These are phyloP conservation scores for Chondrilla cf. caribensis DNA, from an alignment of 37 sponge, comb jelly and placozoan species.

Conservation along the genomic window DNA sequence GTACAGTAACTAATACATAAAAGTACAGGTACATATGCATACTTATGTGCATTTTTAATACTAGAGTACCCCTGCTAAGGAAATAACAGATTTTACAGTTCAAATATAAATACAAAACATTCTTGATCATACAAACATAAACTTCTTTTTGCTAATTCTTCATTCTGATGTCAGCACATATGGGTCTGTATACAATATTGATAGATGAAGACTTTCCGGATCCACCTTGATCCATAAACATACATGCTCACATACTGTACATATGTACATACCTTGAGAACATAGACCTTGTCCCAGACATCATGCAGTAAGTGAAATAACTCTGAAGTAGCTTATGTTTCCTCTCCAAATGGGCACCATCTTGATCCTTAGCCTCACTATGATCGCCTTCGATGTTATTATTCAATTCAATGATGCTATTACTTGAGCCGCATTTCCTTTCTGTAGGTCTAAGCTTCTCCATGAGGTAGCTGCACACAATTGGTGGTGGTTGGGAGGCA, in stretches of 20 bases:
- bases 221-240: too few relatives aligned
- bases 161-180: neutral
- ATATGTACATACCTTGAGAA: slow-evolving; percentile 12
- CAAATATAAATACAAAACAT: too few relatives aligned
- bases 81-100: too few relatives aligned
- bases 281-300: slow-evolving; percentile 75
- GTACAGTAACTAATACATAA: too few relatives aligned
- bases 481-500: slow-evolving; percentile 25
- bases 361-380: neutral
- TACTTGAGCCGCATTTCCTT: neutral
- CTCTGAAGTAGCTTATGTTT: slow-evolving; percentile 39
- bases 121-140: too few relatives aligned
- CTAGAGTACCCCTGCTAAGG: too few relatives aligned
- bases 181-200: neutral
- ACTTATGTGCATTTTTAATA: too few relatives aligned
- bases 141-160: neutral
- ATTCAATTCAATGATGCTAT: neutral
- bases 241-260: too few relatives aligned
- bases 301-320: slow-evolving; percentile 56
- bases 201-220: too few relatives aligned
- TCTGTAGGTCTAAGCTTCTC: slow-evolving; percentile 33
- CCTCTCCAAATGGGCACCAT: neutral
- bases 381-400: neutral
- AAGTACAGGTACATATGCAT: too few relatives aligned
- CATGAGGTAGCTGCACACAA: slow-evolving; percentile 49